These are phyloP conservation scores for Mormyrus proboscirostris DNA, from an alignment of 2,797 vertebrate species.

Conservation along the genomic window DNA sequence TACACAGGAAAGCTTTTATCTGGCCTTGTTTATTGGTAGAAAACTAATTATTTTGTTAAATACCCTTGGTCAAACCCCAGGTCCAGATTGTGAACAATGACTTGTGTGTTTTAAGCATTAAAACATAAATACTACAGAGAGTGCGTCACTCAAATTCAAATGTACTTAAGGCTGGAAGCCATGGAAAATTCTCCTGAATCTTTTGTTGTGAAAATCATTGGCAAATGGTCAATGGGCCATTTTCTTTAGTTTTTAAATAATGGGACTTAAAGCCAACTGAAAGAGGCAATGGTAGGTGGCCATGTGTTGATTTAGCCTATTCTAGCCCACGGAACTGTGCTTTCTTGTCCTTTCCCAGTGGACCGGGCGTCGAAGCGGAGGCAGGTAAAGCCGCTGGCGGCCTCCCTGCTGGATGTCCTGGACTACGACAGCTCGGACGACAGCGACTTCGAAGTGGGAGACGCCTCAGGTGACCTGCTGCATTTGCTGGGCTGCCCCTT, in stretches of 20 bases:
- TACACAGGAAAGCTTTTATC: not conserved
- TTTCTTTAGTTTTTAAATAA: not conserved
- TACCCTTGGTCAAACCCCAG: not conserved
- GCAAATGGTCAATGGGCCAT: not conserved
- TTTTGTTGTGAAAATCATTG: not conserved
- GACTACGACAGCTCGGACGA: constrained; percentile 99
- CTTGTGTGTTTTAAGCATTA: not conserved
- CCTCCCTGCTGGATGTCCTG: constrained; percentile 89
- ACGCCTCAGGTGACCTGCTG: constrained; percentile 83
- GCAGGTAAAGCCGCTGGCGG: constrained; percentile 96
- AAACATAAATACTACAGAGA: not conserved
- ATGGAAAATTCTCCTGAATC: not conserved
- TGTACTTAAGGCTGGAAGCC: not conserved
- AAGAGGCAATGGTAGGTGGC: not conserved
- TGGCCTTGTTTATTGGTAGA: not conserved
- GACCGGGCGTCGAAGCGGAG: constrained; percentile 92
- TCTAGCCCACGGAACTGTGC: not conserved
- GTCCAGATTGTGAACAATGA: not conserved
- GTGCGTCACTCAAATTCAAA: not conserved
- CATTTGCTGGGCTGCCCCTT: not conserved
- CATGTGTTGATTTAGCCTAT: not conserved
- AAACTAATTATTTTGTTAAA: not conserved
- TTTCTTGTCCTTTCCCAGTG: constrained; percentile 60
- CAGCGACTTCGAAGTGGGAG: constrained; percentile 98
- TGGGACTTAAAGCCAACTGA: not conserved